Conservation (phyloP, 2,888 invertebrate genomes). For the Heliothis peltigera region DNA sequence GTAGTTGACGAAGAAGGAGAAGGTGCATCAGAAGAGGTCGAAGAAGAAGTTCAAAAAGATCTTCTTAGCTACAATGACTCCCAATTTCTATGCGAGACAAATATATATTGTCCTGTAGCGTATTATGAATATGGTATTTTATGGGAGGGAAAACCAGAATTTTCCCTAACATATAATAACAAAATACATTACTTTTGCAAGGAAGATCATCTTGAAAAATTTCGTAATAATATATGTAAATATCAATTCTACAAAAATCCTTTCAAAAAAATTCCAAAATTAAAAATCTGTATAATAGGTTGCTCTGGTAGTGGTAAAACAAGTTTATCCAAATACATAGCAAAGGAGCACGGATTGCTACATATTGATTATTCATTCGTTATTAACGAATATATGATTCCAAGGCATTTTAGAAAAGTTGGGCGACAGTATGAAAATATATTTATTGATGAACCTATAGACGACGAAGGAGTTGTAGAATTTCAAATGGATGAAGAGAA, state of each 20-base stretch:
- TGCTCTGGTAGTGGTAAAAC: slow-evolving; percentile 89
- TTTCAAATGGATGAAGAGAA: slow-evolving; percentile 81
- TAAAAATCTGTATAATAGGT: slow-evolving; percentile 90
- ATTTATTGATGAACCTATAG: slow-evolving; percentile 74
- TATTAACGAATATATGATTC: slow-evolving; percentile 77
- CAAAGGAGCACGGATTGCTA: slow-evolving; percentile 88
- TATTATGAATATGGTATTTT: slow-evolving; percentile 87
- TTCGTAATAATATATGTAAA: slow-evolving; percentile 84
- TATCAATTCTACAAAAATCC: slow-evolving; percentile 86
- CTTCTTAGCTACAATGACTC: slow-evolving; percentile 72
- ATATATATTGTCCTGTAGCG: slow-evolving; percentile 91
- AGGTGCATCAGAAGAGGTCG: slow-evolving; percentile 68
- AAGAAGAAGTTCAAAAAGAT: slow-evolving; percentile 69
- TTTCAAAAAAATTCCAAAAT: slow-evolving; percentile 81
- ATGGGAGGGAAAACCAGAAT: slow-evolving; percentile 91
- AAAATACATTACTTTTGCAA: slow-evolving; percentile 89
- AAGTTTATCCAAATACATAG: slow-evolving; percentile 83
- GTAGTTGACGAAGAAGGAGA: slow-evolving; percentile 72
- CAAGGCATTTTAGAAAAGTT: slow-evolving; percentile 83
- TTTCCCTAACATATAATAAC: slow-evolving; percentile 85
- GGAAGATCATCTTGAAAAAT: slow-evolving; percentile 84
- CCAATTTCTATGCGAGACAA: slow-evolving; percentile 89
- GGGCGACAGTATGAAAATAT: slow-evolving; percentile 83
- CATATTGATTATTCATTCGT: slow-evolving; percentile 86
- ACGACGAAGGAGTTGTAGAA: slow-evolving; percentile 78